A percentile compares a stretch with the other conserved stretches of the same genome.
Conservation (phyloP, 2,888 invertebrate species). For the Poecilobothrus nobilitatus region DNA sequence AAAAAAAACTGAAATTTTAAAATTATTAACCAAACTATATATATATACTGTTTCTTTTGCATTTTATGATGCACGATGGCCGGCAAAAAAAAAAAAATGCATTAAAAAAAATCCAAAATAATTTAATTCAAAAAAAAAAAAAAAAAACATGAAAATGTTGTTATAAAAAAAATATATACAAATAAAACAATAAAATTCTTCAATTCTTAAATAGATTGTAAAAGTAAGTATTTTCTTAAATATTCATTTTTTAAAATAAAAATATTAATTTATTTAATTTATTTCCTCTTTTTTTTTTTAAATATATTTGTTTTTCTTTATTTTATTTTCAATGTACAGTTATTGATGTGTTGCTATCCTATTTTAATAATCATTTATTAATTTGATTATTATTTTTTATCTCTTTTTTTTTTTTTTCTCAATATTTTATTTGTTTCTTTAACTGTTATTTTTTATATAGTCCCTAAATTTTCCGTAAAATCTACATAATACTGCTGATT, state of each 20-base stretch:
- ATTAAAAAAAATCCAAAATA: not conserved
- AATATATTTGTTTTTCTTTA: no score
- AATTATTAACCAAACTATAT: not conserved
- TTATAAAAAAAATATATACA: conserved; percentile 14
- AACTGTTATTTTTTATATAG: no score
- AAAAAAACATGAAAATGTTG: not conserved
- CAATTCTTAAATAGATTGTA: conserved; percentile 27
- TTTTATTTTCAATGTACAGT: not conserved
- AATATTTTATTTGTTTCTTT: no score
- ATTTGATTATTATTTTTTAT: not conserved
- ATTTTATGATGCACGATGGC: not conserved
- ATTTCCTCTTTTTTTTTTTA: not conserved
- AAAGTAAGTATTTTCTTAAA: conserved; percentile 28
- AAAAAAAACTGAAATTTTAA: not conserved
- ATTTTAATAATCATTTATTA: not conserved
- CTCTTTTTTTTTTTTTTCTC: not conserved
- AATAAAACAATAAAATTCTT: conserved; percentile 22
- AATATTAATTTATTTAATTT: no score
- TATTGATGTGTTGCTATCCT: not conserved
- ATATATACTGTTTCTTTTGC: not conserved
- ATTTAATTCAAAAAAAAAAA: no score
- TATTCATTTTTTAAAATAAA: not conserved
- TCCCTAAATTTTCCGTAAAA: no score
- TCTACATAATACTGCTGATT: no score
- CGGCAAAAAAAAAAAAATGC: not conserved